Conservation (phyloP, 2,113 vertebrate species). For the Harpagus bidentatus region DNA sequence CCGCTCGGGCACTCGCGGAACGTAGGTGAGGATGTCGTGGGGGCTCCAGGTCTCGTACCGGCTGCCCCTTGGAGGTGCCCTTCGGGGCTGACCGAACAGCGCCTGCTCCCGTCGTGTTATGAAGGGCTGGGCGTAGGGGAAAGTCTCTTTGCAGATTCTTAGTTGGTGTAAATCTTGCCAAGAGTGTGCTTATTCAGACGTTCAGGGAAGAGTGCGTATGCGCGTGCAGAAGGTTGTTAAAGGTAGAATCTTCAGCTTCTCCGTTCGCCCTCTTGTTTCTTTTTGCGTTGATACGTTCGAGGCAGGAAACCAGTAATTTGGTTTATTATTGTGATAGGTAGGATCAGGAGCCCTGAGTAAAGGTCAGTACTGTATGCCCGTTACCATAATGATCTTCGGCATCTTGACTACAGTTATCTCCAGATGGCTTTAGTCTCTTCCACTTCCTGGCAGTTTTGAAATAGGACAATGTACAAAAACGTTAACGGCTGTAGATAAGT, state of each 20-base stretch:
- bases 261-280: rapidly evolving
- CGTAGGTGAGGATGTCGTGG: rapidly evolving
- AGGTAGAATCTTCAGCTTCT: background rate
- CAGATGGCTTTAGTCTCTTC: background rate
- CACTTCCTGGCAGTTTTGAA: background rate
- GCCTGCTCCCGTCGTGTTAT: rapidly evolving
- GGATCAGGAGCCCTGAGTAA: background rate
- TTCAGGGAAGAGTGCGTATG: rapidly evolving
- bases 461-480: background rate
- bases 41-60: rapidly evolving
- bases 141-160: rapidly evolving
- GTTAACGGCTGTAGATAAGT: background rate
- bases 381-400: background rate
- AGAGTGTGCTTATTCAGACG: rapidly evolving
- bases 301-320: background rate
- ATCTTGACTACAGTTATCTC: background rate
- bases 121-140: rapidly evolving
- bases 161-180: background rate
- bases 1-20: rapidly evolving
- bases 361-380: rapidly evolving
- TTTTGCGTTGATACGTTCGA: background rate
- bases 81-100: rapidly evolving
- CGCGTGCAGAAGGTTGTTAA: rapidly evolving
- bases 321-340: rapidly evolving
- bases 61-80: background rate